Percentiles rank a stretch among this genome's conserved stretches.
phyloP scores from a whole-genome alignment of 53 echinoderm and acorn worm genomes.

The Zoroaster sp. region DNA sequence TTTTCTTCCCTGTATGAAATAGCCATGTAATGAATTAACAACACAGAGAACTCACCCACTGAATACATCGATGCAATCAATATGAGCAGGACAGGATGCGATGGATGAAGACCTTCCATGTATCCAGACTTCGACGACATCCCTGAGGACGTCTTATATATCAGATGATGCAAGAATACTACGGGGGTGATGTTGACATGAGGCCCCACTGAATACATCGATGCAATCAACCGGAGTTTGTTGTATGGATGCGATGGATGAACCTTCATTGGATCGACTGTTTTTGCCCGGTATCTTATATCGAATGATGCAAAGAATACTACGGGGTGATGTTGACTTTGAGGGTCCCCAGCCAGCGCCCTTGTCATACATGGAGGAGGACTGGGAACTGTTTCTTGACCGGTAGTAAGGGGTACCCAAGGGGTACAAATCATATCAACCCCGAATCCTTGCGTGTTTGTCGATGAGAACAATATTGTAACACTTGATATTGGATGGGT shows the following conservation, averaged over 20 bases:
- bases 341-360: not conserved
- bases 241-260: too few relatives aligned
- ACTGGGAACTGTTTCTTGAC: conserved; percentile 70
- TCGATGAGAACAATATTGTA: conserved; percentile 66
- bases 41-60: too few relatives aligned
- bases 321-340: too few relatives aligned
- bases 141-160: conserved; percentile 60
- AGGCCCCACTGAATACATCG: too few relatives aligned
- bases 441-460: conserved; percentile 68
- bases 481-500: too few relatives aligned
- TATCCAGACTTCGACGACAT: conserved; percentile 41
- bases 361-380: conserved; percentile 68
- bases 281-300: too few relatives aligned
- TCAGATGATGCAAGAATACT: conserved; percentile 62
- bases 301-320: too few relatives aligned
- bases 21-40: too few relatives aligned
- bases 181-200: conserved; percentile 37
- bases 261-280: too few relatives aligned
- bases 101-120: conserved; percentile 17
- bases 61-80: too few relatives aligned
- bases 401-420: conserved; percentile 71
- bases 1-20: too few relatives aligned
- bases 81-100: conserved; percentile 2
- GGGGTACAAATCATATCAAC: conserved; percentile 79
- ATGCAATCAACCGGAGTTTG: too few relatives aligned